Base-by-base conservation (phyloP, 2,888 invertebrate genomes). In the Taenaris catops region DNA sequence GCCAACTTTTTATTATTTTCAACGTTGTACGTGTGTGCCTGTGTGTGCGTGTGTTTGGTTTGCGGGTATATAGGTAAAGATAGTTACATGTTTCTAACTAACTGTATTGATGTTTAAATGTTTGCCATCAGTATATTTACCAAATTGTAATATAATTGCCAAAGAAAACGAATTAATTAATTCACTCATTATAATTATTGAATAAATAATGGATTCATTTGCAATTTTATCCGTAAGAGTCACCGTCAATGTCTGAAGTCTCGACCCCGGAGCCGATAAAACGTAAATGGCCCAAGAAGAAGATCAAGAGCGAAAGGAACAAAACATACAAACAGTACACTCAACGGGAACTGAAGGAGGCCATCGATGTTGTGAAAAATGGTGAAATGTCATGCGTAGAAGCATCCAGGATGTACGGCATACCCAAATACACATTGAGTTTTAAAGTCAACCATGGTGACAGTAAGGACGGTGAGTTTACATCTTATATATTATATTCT, bases 381-480 rank as follows among this genome's bases (percentile, higher is more conserved):
- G 43, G 55, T 0, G 31, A 38, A 0, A 44, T 71, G 53, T 41
- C 48, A 0, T 11, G 45, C 0, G 4, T 14, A 0, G 49, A 58
- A 2, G 76, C 76, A 0, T 36, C 67, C 0, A n/a, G 31, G 1
- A 32, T 17, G 0, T 73, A 50, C 35, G 50, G 59, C 0, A 50
- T 78, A 17, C 76, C 78, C 0, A 48, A 49, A 28, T 72, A 68
- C 41, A 72, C 74, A 0, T 36, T 76, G 0, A 25, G 38, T 0
- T 48, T 49, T 2, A 50, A 51, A 17, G 12, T 46, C 2, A 35
- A 41, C 5, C 20, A 12, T 4, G 25, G 7, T 9, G 35, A 27
- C 5, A 31, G 25, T 16, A 29, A 24, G 4, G 38, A 47, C 8
- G 42, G 50, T 45, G 21, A 21, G 38, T 23, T 14, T 1, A 10